A percentile compares a stretch with the other conserved stretches of the same genome.
phyloP scores from a whole-genome alignment of 2,113 vertebrate genomes.

The Sylvia atricapilla region DNA sequence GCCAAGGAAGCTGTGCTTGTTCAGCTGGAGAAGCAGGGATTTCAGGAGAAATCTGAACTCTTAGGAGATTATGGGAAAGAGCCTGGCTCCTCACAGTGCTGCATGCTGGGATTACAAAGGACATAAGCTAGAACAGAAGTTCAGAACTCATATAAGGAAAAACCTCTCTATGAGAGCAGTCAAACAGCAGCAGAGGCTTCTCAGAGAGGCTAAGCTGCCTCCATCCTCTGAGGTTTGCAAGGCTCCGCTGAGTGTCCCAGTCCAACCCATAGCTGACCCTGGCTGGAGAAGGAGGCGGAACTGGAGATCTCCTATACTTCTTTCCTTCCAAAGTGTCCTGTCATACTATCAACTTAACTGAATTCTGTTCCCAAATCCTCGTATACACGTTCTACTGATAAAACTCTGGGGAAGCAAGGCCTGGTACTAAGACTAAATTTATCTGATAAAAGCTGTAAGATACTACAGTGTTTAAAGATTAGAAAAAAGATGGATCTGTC shows the following conservation, averaged over 20 bases:
- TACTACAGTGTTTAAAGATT: not conserved
- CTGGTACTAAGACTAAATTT: not conserved
- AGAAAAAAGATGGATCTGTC: not conserved
- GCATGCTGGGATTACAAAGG: rapidly evolving
- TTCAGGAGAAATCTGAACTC: not conserved
- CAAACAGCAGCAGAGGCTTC: not conserved
- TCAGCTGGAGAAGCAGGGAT: not conserved
- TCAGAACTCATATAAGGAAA: not conserved
- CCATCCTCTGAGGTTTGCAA: not conserved
- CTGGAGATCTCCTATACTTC: not conserved
- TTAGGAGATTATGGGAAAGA: not conserved
- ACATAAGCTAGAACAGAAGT: not conserved
- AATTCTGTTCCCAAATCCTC: not conserved
- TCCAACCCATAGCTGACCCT: not conserved
- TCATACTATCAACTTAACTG: not conserved
- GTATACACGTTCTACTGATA: not conserved
- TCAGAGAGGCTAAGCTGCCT: not conserved
- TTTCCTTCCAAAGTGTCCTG: not conserved
- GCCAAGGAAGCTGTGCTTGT: not conserved
- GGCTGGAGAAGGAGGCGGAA: not conserved
- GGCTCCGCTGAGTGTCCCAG: not conserved
- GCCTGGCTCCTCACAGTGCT: not conserved
- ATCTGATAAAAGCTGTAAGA: not conserved
- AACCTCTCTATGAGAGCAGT: not conserved
- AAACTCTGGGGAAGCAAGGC: not conserved